These are phyloP conservation scores for Furnarius figulus DNA, from an alignment of 2,113 vertebrate species.

Conservation along the genomic window DNA sequence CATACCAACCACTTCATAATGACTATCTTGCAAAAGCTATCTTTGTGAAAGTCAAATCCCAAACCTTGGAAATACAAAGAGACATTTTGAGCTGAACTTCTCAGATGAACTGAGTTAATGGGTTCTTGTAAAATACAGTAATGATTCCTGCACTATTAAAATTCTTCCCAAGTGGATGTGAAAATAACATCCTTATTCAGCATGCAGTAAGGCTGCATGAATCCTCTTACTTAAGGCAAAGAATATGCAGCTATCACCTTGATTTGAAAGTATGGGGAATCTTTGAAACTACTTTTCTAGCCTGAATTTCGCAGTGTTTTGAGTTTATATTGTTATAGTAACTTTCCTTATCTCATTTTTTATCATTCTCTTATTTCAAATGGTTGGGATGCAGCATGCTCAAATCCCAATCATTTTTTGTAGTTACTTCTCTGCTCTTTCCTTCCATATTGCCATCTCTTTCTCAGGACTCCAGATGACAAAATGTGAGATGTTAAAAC, in stretches of 20 bases:
- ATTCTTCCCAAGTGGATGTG: background rate
- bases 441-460: background rate
- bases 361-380: background rate
- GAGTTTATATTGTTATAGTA: background rate
- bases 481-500: background rate
- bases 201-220: background rate
- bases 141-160: background rate
- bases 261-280: background rate
- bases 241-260: background rate
- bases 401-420: background rate
- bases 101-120: background rate
- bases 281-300: background rate
- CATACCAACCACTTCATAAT: background rate
- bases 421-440: background rate
- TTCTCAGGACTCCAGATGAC: background rate
- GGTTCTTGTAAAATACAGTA: background rate
- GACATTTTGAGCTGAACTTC: background rate
- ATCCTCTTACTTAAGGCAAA: background rate
- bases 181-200: background rate
- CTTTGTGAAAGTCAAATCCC: background rate
- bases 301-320: background rate
- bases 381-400: background rate
- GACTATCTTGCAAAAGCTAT: background rate
- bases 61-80: background rate
- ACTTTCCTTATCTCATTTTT: background rate